Conservation (phyloP, 2,888 invertebrate species). For the Protonemura montana region DNA sequence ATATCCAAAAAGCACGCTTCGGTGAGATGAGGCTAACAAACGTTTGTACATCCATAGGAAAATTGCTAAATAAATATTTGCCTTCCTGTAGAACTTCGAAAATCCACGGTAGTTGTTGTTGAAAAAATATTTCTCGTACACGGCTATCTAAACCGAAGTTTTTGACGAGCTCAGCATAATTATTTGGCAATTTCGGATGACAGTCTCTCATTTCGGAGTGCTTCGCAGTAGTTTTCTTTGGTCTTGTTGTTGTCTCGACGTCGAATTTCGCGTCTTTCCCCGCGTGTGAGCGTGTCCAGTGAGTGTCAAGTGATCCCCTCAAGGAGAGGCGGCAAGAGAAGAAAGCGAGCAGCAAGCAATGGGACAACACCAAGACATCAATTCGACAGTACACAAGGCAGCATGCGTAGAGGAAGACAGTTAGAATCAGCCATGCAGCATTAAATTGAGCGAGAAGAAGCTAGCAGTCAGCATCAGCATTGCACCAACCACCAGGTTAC, state of each 20-base stretch:
- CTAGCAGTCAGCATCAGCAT: conserved; percentile 41
- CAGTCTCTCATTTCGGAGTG: background rate
- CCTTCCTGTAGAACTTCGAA: background rate
- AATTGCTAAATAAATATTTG: conserved; percentile 2
- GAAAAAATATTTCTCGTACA: background rate
- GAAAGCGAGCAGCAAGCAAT: conserved; percentile 1
- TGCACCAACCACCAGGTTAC: conserved; percentile 70
- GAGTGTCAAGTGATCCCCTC: background rate
- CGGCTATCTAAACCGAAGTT: background rate
- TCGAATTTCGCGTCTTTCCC: background rate
- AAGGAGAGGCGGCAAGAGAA: conserved; percentile 37
- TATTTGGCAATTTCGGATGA: conserved; percentile 1
- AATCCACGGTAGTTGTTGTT: background rate
- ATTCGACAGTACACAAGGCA: conserved; percentile 43
- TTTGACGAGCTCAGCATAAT: background rate
- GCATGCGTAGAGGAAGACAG: conserved; percentile 45
- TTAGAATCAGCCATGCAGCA: conserved; percentile 45
- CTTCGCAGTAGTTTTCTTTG: background rate
- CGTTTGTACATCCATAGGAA: background rate
- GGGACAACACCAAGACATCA: conserved; percentile 26
- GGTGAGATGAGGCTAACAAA: background rate
- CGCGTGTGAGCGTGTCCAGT: conserved; percentile 16
- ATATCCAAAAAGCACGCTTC: background rate
- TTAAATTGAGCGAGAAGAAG: conserved; percentile 44
- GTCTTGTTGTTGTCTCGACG: background rate